Percentiles rank a stretch among this genome's conserved stretches.
phyloP scores from a whole-genome alignment of 2,888 invertebrate species.

The Teinopalpus imperialis region DNA sequence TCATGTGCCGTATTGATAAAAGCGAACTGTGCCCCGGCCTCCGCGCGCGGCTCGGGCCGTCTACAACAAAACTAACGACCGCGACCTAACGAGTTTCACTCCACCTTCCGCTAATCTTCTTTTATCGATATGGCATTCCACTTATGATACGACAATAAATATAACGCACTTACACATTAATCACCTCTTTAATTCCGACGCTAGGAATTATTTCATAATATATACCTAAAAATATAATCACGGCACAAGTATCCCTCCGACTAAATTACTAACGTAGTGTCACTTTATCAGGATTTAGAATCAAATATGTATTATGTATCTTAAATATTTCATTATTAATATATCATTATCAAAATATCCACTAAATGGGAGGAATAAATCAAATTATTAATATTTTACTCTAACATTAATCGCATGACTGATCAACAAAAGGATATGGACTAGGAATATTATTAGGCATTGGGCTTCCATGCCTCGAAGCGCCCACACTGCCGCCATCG shows the following conservation, averaged over 20 bases:
- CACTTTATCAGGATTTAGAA: conserved; percentile 83
- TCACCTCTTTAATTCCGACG: conserved; percentile 82
- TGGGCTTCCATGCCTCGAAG: conserved; percentile 65
- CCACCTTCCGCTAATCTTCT: conserved; percentile 77
- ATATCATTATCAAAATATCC: conserved; percentile 83
- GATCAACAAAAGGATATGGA: conserved; percentile 83
- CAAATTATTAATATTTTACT: conserved; percentile 80
- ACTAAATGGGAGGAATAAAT: conserved; percentile 83
- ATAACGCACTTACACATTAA: conserved; percentile 83
- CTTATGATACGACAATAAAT: conserved; percentile 82
- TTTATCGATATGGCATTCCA: conserved; percentile 82
- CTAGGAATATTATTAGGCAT: conserved; percentile 82
- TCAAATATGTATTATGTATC: conserved; percentile 83
- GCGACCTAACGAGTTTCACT: conserved; percentile 77
- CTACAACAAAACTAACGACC: conserved; percentile 69
- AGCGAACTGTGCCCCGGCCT: conserved; percentile 64
- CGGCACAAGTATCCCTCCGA: conserved; percentile 83
- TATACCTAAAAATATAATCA: conserved; percentile 83
- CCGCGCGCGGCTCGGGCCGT: conserved; percentile 37
- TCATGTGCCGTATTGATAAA: conserved; percentile 81
- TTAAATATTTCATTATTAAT: conserved; percentile 83
- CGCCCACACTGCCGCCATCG: conserved; percentile 31
- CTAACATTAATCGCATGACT: conserved; percentile 82
- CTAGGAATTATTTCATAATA: conserved; percentile 82
- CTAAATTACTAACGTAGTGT: conserved; percentile 82